phyloP scores from a whole-genome alignment of 2,113 vertebrate species.

The Rhegmatorhina hoffmannsi region DNA sequence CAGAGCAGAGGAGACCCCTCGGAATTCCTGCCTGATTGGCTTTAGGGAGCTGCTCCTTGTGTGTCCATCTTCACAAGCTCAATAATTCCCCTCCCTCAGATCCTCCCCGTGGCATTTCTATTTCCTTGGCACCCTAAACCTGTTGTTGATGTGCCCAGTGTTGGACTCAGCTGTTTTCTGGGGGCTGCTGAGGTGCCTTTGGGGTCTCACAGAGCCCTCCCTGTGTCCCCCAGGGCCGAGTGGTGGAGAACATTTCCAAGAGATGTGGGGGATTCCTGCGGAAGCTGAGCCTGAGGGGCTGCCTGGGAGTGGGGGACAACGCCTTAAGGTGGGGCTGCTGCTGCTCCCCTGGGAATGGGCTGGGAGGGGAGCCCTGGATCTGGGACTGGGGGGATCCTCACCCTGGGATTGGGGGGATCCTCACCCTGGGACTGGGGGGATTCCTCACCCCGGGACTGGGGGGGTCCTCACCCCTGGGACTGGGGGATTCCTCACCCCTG shows the following conservation, averaged over 20 bases:
- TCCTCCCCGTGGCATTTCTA: accelerated
- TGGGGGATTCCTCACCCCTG: too few relatives aligned
- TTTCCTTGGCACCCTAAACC: accelerated
- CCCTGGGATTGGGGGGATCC: too few relatives aligned
- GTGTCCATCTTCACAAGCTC: constrained; percentile 52
- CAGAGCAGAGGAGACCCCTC: accelerated
- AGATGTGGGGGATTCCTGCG: constrained; percentile 96
- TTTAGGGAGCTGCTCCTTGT: background rate
- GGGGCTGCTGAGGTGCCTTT: accelerated
- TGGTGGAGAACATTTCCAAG: constrained; percentile 99
- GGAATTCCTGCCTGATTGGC: accelerated
- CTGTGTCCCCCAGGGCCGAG: constrained; percentile 83
- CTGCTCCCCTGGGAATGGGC: background rate
- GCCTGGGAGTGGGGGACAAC: constrained; percentile 93
- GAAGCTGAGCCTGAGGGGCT: constrained; percentile 93
- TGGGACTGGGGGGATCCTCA: too few relatives aligned
- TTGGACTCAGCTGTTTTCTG: accelerated
- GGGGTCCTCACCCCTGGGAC: too few relatives aligned
- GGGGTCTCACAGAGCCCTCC: background rate
- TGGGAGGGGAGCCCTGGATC: too few relatives aligned
- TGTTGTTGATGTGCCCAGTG: accelerated
- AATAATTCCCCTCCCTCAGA: background rate
- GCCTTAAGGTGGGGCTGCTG: constrained; percentile 84
- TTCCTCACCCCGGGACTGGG: too few relatives aligned
- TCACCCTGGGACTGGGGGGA: too few relatives aligned